Evolutionary conservation across 2,113 vertebrate genomes (phyloP).

Genomic region (Diadophis punctatus): DNA sequence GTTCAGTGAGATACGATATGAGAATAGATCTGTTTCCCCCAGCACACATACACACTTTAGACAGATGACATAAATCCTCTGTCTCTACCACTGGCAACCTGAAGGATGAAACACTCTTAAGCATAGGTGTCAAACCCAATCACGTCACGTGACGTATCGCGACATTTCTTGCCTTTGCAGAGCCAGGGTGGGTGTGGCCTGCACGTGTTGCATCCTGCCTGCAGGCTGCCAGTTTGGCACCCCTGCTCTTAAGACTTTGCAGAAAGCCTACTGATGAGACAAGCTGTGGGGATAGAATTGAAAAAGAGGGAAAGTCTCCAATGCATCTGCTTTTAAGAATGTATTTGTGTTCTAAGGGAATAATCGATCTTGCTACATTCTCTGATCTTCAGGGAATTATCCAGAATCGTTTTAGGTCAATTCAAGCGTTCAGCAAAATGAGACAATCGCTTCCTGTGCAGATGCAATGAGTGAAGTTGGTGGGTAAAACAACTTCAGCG

Average conservation of each 20-base stretch:
- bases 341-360: not conserved
- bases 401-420: not conserved
- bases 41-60: not conserved
- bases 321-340: not conserved
- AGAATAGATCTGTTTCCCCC: not conserved
- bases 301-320: not conserved
- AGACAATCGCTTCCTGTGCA: not conserved
- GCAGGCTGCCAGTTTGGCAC: too few relatives aligned
- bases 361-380: not conserved
- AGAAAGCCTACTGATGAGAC: not conserved
- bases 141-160: too few relatives aligned
- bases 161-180: too few relatives aligned
- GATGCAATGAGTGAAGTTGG: not conserved
- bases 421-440: not conserved
- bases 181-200: too few relatives aligned
- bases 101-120: not conserved
- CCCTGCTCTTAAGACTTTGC: not conserved
- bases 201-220: too few relatives aligned
- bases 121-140: too few relatives aligned
- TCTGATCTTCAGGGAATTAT: not conserved
- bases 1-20: constrained; percentile 5
- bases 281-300: not conserved
- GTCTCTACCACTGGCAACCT: not conserved
- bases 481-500: not conserved
- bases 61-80: not conserved